A percentile compares a stretch with the other conserved stretches of the same genome.
These are phyloP conservation scores for Eristalis arbustorum DNA, from an alignment of 2,888 invertebrate genomes.

Conservation along the genomic window DNA sequence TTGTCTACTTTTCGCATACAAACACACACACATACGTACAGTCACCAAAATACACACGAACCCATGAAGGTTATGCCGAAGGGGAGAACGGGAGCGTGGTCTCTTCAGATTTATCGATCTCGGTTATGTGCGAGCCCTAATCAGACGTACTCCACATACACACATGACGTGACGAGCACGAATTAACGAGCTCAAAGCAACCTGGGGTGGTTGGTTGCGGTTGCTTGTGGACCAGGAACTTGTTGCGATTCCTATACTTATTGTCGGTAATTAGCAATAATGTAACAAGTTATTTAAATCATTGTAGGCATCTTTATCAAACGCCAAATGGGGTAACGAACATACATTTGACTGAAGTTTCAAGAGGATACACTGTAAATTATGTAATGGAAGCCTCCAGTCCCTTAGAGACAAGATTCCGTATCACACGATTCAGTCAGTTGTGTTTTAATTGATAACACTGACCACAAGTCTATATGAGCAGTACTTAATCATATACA, in stretches of 20 bases:
- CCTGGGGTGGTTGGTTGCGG: neutral
- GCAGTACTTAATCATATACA: neutral
- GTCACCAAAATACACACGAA: neutral
- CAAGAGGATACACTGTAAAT: too few relatives aligned
- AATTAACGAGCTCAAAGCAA: slow-evolving; percentile 56
- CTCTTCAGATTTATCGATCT: slow-evolving; percentile 57
- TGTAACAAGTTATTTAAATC: slow-evolving; percentile 19
- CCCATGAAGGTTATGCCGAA: neutral
- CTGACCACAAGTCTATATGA: neutral
- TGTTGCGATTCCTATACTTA: slow-evolving; percentile 57
- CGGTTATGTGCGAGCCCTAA: slow-evolving; percentile 60
- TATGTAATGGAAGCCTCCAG: too few relatives aligned
- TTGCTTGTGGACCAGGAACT: slow-evolving; percentile 38
- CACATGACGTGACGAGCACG: slow-evolving; percentile 37
- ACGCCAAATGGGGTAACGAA: neutral
- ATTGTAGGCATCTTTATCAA: neutral
- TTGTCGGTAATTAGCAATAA: slow-evolving; percentile 17
- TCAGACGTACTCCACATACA: slow-evolving; percentile 21
- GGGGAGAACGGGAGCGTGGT: neutral
- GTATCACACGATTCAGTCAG: too few relatives aligned
- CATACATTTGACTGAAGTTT: too few relatives aligned
- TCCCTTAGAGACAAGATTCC: too few relatives aligned
- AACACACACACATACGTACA: neutral
- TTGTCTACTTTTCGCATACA: slow-evolving; percentile 34
- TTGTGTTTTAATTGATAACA: too few relatives aligned